Conservation (phyloP, 2,888 invertebrate species). For the Ophion obscuratus region DNA sequence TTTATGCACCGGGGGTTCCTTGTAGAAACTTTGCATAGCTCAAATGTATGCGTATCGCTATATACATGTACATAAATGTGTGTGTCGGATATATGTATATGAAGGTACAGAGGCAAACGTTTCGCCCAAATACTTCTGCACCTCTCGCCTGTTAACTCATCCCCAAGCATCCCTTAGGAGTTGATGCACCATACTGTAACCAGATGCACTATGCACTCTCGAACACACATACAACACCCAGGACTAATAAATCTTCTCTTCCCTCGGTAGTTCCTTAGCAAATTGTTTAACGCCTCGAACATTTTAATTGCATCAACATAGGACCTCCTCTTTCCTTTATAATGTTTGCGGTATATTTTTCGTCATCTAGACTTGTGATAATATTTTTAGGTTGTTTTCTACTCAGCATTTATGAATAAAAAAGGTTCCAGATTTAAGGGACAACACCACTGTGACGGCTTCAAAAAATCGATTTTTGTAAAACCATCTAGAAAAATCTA, state of each 20-base stretch:
- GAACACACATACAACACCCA: not conserved
- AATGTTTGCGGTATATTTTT: not conserved
- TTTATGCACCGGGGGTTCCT: conserved; percentile 60
- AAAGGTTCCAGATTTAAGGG: no score
- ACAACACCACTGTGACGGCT: no score
- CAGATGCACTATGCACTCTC: conserved; percentile 16
- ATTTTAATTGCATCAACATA: conserved; percentile 61
- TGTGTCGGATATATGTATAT: not conserved
- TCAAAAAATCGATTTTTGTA: no score
- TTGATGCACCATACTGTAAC: conserved; percentile 41
- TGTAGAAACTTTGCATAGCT: conserved; percentile 64
- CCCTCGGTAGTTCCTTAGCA: conserved; percentile 52
- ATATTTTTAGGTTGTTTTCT: not conserved
- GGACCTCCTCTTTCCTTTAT: conserved; percentile 40
- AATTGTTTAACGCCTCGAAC: conserved; percentile 68
- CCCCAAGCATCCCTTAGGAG: conserved; percentile 62
- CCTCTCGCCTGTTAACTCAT: conserved; percentile 59
- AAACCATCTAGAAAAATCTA: no score
- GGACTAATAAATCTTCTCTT: conserved; percentile 12
- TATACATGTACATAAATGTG: not conserved
- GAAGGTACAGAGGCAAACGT: not conserved
- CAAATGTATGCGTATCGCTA: not conserved
- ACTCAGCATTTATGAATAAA: not conserved
- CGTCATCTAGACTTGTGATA: not conserved
- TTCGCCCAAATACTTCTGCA: conserved; percentile 14